These are phyloP conservation scores for Acropora yongei DNA, from an alignment of 64 coral and sea anemone genomes.

Conservation along the genomic window DNA sequence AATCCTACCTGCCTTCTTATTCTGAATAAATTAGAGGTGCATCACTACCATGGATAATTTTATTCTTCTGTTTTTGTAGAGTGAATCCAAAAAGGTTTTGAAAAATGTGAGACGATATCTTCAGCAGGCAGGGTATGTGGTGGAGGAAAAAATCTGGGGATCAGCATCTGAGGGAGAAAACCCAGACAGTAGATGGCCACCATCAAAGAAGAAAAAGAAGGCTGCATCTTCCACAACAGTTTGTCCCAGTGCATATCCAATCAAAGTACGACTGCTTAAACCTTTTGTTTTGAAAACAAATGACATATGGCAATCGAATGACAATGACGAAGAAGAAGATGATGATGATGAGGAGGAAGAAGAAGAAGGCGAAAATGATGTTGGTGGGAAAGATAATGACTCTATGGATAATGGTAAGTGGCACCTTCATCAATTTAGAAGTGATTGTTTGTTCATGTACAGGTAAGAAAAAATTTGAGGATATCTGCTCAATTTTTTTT, in stretches of 20 bases:
- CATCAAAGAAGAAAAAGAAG: background rate
- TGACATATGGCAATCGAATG: background rate
- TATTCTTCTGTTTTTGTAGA: background rate
- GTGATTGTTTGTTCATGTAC: no score
- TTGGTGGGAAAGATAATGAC: background rate
- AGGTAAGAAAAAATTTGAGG: no score
- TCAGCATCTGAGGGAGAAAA: background rate
- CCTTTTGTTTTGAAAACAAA: constrained; percentile 33
- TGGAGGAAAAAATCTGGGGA: constrained; percentile 18
- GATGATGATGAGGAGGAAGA: background rate
- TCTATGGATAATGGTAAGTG: background rate
- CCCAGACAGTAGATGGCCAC: background rate
- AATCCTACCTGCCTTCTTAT: background rate
- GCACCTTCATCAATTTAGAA: no score
- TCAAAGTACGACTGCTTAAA: constrained; percentile 24
- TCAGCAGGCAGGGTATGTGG: constrained; percentile 40
- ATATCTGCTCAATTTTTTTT: no score
- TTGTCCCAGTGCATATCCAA: background rate
- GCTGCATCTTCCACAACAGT: background rate
- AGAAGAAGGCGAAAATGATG: background rate
- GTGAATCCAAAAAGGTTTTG: background rate
- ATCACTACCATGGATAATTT: background rate
- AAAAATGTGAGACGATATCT: constrained; percentile 22
- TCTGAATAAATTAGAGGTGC: no score
- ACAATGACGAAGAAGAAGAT: constrained; percentile 1